Evolutionary conservation across 2,797 vertebrate species (phyloP), one percentile per base, ranked within the genome.

Genomic region (Sylvilagus floridanus): DNA sequence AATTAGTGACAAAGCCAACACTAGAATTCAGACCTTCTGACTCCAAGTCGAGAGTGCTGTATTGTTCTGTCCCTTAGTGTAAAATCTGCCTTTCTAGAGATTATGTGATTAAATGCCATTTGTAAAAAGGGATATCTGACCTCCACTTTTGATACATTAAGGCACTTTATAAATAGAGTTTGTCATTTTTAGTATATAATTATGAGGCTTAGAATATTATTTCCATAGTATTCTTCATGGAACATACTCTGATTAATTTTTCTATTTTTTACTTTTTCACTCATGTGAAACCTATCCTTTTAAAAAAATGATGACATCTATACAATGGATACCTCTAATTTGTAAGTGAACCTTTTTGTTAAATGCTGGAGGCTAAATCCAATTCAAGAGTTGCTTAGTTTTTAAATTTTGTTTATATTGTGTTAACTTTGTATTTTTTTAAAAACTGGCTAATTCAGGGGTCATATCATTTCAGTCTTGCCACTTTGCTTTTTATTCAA

Each of bases 131-230:
- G 90, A 72, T 54, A 28, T 17, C 42, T 84, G 71, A 92, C 75
- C 85, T 96, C 95, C 88, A 52, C 69, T 93, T 95, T 91, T 69
- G 88, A 84, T 95, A 91, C 73, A 92, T 52, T 90, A 91, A 96
- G 84, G 92, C 96, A 97, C 95, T 96, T 97, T 97, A 94, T 82
- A 96, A 91, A 90, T 89, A 76, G 83, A 87, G 47, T 93, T 94
- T 88, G 42, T 89, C 35, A 89, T 66, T 68, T 89, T 92, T 94
- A 47, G 52, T 91, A 77, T 24, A 12, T 95, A 84, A 81, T 95
- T 79, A 88, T 24, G 50, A 94, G 66, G 32, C 69, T 93, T 93
- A 91, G 37, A 30, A 84, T 91, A 85, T 90, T 81, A 82, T 63
- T 95, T 94, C 69, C 81, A 72, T 84, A 47, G 17, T 93, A 88